Conservation (phyloP, 1,140 invertebrate genomes). For the Cephus cinctus region DNA sequence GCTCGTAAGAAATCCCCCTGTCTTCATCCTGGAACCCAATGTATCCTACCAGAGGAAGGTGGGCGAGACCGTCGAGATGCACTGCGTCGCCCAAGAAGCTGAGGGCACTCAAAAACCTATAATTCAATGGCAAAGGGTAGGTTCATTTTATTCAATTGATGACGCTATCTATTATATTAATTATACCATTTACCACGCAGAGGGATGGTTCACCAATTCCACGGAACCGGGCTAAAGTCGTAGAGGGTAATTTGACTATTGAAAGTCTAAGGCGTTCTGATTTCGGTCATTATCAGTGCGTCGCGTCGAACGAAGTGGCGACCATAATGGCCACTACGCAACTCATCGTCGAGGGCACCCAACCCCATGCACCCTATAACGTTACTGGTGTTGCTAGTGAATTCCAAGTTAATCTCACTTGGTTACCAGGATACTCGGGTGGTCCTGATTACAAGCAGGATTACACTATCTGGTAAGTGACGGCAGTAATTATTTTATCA, state of each 20-base stretch:
- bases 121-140: conserved; percentile 86
- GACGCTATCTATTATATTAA: neutral
- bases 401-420: conserved; percentile 85
- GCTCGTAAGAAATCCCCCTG: conserved; percentile 87
- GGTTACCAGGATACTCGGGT: conserved; percentile 93
- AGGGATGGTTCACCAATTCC: conserved; percentile 79
- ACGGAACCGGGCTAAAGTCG: conserved; percentile 72
- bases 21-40: conserved; percentile 82
- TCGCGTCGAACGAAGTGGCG: conserved; percentile 91
- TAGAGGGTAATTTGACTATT: conserved; percentile 90
- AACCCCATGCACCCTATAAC: conserved; percentile 95
- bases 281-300: conserved; percentile 93
- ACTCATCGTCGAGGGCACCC: conserved; percentile 91
- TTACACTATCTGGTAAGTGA: conserved; percentile 85
- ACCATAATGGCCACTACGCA: conserved; percentile 88
- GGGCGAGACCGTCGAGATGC: conserved; percentile 88
- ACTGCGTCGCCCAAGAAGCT: conserved; percentile 86
- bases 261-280: conserved; percentile 83
- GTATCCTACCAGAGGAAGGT: conserved; percentile 85
- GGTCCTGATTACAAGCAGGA: conserved; percentile 92
- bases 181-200: conserved; percentile 39
- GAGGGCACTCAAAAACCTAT: conserved; percentile 88
- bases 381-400: conserved; percentile 83
- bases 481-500: neutral
- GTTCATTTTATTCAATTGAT: conserved; percentile 15